A percentile compares a stretch with the other conserved stretches of the same genome.
Conservation (phyloP, 2,797 vertebrate species). For the Picus viridis region DNA sequence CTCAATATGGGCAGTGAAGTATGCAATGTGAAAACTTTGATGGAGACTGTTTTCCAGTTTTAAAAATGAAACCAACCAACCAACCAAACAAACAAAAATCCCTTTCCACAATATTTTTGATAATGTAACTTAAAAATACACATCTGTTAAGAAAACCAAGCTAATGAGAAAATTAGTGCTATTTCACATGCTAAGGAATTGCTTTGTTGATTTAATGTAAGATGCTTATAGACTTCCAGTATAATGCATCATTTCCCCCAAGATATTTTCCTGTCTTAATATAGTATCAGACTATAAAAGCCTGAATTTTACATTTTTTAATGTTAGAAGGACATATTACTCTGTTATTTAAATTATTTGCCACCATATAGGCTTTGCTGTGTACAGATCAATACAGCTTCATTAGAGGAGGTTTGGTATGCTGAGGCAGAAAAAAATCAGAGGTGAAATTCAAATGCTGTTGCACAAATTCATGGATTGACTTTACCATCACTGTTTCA, state of each 20-base stretch:
- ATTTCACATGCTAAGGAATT: not conserved
- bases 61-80: not conserved
- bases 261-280: not conserved
- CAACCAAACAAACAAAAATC: accelerated
- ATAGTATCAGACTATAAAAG: not conserved
- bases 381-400: not conserved
- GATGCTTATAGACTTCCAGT: not conserved
- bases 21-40: not conserved
- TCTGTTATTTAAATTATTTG: not conserved
- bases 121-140: not conserved
- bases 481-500: not conserved
- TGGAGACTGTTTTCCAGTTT: not conserved
- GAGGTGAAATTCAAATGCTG: not conserved
- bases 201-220: not conserved
- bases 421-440: not conserved
- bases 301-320: not conserved
- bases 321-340: not conserved
- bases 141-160: not conserved
- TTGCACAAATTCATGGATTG: not conserved
- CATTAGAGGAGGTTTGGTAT: not conserved
- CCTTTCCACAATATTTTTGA: not conserved
- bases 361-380: not conserved
- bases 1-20: not conserved
- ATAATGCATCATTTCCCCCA: not conserved
- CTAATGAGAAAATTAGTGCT: not conserved